These are phyloP conservation scores for Nestor notabilis DNA, from an alignment of 2,113 vertebrate species.

Conservation along the genomic window DNA sequence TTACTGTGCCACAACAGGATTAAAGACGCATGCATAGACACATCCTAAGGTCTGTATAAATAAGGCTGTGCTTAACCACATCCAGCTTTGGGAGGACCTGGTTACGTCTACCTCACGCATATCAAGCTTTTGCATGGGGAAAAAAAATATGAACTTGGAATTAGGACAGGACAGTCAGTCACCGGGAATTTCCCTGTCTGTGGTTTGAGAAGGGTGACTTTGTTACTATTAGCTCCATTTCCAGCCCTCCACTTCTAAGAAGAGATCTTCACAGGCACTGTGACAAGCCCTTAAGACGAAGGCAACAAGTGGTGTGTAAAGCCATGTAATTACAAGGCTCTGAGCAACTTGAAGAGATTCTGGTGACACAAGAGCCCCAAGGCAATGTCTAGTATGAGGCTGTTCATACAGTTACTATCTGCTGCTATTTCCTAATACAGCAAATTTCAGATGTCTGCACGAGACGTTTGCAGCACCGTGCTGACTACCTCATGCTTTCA, in stretches of 20 bases:
- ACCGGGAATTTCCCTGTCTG: not conserved
- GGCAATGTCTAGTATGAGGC: not conserved
- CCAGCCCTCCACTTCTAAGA: not conserved
- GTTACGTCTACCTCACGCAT: not conserved
- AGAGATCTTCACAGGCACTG: not conserved
- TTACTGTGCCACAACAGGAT: not conserved
- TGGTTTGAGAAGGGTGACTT: not conserved
- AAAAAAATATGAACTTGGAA: not conserved
- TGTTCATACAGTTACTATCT: not conserved
- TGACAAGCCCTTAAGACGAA: not conserved
- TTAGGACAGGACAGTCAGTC: not conserved
- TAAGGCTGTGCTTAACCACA: not conserved
- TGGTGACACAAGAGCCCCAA: not conserved
- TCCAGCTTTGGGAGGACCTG: not conserved
- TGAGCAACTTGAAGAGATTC: not conserved
- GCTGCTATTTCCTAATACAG: not conserved
- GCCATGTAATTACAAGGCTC: not conserved
- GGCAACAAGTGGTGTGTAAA: not conserved
- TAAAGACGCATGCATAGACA: not conserved
- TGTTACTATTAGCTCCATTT: not conserved
- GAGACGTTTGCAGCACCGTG: not conserved
- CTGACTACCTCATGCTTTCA: not conserved
- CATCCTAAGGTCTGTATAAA: not conserved
- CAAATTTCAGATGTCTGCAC: not conserved
- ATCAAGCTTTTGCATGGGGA: not conserved